A percentile compares a stretch with the other conserved stretches of the same genome.
Evolutionary conservation across 2,113 vertebrate species (phyloP).

Genomic region (Xiphias gladius): DNA sequence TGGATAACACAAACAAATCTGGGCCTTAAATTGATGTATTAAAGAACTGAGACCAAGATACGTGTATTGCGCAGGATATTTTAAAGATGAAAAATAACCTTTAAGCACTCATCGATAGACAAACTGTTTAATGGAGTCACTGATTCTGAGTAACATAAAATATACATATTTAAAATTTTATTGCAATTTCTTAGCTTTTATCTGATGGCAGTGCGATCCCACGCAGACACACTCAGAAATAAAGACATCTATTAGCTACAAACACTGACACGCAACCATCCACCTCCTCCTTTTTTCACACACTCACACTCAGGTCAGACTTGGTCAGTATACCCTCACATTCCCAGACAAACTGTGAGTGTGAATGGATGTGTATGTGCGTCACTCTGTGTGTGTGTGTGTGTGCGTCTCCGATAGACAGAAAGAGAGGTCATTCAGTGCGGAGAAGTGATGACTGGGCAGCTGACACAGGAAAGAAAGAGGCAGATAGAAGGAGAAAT

Average conservation of each 20-base stretch:
- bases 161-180: too few relatives aligned
- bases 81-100: too few relatives aligned
- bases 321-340: slow-evolving; percentile 66
- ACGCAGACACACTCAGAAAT: slow-evolving; percentile 10
- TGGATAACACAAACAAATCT: too few relatives aligned
- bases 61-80: too few relatives aligned
- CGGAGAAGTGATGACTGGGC: slow-evolving; percentile 77
- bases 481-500: slow-evolving; percentile 73
- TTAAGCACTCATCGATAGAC: too few relatives aligned
- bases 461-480: slow-evolving; percentile 80
- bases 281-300: slow-evolving; percentile 48
- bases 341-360: slow-evolving; percentile 75
- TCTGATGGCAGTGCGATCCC: not conserved
- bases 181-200: slow-evolving; percentile 1
- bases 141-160: too few relatives aligned
- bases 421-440: slow-evolving; percentile 74
- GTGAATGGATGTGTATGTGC: slow-evolving; percentile 7
- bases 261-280: slow-evolving; percentile 28
- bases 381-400: not conserved
- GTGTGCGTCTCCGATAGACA: slow-evolving; percentile 39
- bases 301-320: slow-evolving; percentile 67
- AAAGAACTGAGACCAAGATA: too few relatives aligned
- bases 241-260: slow-evolving; percentile 18
- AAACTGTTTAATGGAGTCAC: too few relatives aligned
- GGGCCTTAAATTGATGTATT: too few relatives aligned